Evolutionary conservation across 2,888 invertebrate genomes (phyloP).

Genomic region (Deilephila porcellus): DNA sequence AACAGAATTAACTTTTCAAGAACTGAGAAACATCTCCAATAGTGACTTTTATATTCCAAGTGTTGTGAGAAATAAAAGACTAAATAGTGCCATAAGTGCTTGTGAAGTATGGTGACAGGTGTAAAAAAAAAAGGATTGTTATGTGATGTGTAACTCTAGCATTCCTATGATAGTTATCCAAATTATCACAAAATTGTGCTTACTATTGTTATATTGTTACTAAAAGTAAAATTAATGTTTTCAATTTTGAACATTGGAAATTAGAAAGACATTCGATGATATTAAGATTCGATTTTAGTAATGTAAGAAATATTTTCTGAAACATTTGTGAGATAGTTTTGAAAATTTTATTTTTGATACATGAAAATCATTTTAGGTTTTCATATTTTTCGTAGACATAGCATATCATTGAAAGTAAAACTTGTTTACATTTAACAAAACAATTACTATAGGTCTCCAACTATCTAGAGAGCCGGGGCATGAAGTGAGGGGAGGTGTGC

Average conservation of each 20-base stretch:
- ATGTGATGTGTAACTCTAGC: conserved; percentile 1
- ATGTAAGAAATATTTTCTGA: background rate
- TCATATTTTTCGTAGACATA: background rate
- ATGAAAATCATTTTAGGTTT: conserved; percentile 4
- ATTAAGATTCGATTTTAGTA: background rate
- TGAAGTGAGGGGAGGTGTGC: too few species aligned
- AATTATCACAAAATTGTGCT: conserved; percentile 10
- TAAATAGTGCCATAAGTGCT: conserved; percentile 3
- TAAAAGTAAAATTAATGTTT: background rate
- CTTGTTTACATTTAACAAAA: background rate
- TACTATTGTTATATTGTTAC: background rate
- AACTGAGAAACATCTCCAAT: background rate
- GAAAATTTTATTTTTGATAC: conserved; percentile 19
- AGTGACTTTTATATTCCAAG: background rate
- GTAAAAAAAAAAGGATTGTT: background rate
- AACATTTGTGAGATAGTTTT: background rate
- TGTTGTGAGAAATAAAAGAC: background rate
- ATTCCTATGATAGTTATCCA: conserved; percentile 8
- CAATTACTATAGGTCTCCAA: too few species aligned
- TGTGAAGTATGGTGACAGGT: background rate
- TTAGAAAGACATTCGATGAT: background rate
- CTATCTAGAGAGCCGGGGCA: too few species aligned
- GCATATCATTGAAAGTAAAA: conserved; percentile 4
- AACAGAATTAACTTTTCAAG: background rate
- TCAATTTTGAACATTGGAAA: background rate